These are phyloP conservation scores for Rugalucina vietnamica DNA, from an alignment of 2,888 invertebrate species.

Conservation along the genomic window DNA sequence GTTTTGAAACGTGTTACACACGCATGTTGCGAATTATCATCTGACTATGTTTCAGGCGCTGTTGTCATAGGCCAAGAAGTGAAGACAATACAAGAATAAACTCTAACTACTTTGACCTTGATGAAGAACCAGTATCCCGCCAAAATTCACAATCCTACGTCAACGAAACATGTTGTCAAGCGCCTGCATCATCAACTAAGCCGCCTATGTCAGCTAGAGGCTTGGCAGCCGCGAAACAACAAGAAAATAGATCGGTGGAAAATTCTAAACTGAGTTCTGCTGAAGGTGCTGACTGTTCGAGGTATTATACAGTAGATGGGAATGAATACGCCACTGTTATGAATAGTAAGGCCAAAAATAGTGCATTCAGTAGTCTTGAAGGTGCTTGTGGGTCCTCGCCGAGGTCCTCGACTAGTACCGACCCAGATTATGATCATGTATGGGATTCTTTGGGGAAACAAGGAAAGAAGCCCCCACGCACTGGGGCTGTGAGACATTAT, in stretches of 20 bases:
- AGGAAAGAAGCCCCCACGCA: conserved; percentile 25
- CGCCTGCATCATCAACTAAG: neutral
- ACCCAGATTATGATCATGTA: conserved; percentile 61
- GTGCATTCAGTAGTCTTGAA: neutral
- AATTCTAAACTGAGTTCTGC: neutral
- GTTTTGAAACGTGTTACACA: too few species aligned
- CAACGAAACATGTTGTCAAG: conserved; percentile 18
- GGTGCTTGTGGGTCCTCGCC: conserved; percentile 35
- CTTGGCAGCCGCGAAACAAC: conserved; percentile 21
- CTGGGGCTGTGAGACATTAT: neutral
- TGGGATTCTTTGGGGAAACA: conserved; percentile 57
- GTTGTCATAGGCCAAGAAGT: neutral
- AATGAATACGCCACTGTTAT: conserved; percentile 56
- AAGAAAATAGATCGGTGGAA: conserved; percentile 12
- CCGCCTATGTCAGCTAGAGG: conserved; percentile 21
- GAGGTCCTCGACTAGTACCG: conserved; percentile 29
- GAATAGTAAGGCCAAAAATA: conserved; percentile 12
- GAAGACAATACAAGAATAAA: conserved; percentile 22
- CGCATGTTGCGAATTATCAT: too few species aligned
- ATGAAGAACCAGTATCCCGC: conserved; percentile 43
- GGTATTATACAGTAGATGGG: conserved; percentile 30
- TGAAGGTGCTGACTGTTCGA: neutral
- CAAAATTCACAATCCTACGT: conserved; percentile 51
- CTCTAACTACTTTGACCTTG: conserved; percentile 52
- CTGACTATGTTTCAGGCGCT: conserved; percentile 1